Evolutionary conservation across 2,797 vertebrate species (phyloP).

Genomic region (Gadopsis bispinosus): DNA sequence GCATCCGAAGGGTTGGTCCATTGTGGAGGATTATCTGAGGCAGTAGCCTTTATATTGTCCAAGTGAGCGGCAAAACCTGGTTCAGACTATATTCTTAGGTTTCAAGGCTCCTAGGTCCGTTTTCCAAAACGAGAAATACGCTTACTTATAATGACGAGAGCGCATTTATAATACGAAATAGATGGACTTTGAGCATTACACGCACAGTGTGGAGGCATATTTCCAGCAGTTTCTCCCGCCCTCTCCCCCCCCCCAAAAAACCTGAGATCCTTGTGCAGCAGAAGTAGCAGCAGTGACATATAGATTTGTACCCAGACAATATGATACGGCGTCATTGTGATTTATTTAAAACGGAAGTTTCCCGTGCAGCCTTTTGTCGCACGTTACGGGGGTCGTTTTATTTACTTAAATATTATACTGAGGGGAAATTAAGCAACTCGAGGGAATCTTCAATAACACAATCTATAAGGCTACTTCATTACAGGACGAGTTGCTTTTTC

Average conservation of each 20-base stretch:
- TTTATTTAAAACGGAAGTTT: slow-evolving; percentile 42
- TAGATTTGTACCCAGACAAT: neutral
- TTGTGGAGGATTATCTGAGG: slow-evolving; percentile 65
- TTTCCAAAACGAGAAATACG: slow-evolving; percentile 30
- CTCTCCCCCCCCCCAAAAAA: slow-evolving; percentile 17
- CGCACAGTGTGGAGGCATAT: slow-evolving; percentile 49
- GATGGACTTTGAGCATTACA: slow-evolving; percentile 56
- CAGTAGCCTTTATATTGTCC: slow-evolving; percentile 52
- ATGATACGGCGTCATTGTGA: neutral
- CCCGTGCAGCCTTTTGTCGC: neutral
- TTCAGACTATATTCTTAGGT: slow-evolving; percentile 30
- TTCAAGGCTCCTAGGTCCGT: slow-evolving; percentile 9
- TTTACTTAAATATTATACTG: slow-evolving; percentile 28
- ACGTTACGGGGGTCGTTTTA: slow-evolving; percentile 22
- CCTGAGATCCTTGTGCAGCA: slow-evolving; percentile 61
- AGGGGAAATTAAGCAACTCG: slow-evolving; percentile 53
- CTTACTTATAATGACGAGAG: slow-evolving; percentile 27
- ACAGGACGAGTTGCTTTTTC: slow-evolving; percentile 12
- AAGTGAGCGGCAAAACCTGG: slow-evolving; percentile 60
- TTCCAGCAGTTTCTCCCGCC: slow-evolving; percentile 75
- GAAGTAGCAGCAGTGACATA: slow-evolving; percentile 37
- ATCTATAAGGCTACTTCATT: neutral
- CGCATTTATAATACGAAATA: slow-evolving; percentile 8
- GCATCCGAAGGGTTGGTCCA: slow-evolving; percentile 59
- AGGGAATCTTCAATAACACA: slow-evolving; percentile 44